Evolutionary conservation across 2,888 invertebrate species (phyloP), one percentile per base, ranked within the genome.

Genomic region (Alviniconcha strummeri): DNA sequence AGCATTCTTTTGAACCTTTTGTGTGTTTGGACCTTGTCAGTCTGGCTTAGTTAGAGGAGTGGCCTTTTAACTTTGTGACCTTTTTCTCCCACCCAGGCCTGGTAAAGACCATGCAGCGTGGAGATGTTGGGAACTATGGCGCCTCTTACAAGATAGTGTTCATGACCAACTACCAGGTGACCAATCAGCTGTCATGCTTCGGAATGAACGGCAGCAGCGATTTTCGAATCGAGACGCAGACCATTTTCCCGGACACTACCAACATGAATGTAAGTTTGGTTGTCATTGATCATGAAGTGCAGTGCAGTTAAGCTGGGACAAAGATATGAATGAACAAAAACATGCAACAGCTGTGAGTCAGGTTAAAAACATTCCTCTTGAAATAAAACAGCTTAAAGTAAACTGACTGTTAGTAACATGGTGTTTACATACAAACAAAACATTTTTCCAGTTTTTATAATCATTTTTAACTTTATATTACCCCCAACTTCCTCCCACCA

Each of bases 21-120:
- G 36, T 36, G 36, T 36, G 36, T 36, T 36, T 36, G 36, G 36
- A 36, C 3, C 36, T 36, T 36, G 36, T 36, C 36, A 36, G 36
- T 36, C 3, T 1, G 36, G 36, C 36, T 36, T 36, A 36, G 36
- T 36, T 36, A 36, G 36, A 36, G 36, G 36, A 36, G 36, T 36
- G 36, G 36, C 36, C 36, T 36, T 36, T 36, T 36, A 36, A 36
- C 36, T 36, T 36, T 36, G 36, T 36, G 0, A 36, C 36, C 36
- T 36, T 36, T 36, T 36, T 60, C 60, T 11, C 60, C 60, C 1
- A 60, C 36, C 36, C 84, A 95, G 95, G 95, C 80, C 97, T 98
- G 96, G 97, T 97, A n/a, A 96, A 97, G 93, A 98, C 98, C 0
- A 97, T 97, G 91, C 98, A 98, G 94, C 92, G 97, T 56, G 94